Evolutionary conservation across 2,113 vertebrate species (phyloP).

Genomic region (Lathamus discolor): DNA sequence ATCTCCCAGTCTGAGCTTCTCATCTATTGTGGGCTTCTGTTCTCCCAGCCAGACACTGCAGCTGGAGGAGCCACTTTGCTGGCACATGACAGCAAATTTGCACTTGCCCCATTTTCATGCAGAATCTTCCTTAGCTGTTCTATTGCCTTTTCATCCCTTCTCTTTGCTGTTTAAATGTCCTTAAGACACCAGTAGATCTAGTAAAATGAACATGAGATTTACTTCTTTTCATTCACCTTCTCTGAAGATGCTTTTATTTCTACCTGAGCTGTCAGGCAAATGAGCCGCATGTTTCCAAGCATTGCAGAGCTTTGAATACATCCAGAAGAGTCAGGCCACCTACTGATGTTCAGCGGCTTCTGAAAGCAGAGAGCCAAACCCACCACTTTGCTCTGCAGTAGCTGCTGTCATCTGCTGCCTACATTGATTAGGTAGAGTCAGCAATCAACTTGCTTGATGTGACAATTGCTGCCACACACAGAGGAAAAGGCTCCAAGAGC

Average conservation of each 20-base stretch:
- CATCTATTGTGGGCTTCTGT: neutral
- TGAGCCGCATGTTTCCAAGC: neutral
- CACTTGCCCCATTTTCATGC: neutral
- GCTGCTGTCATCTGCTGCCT: slow-evolving; percentile 31
- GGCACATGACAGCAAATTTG: neutral
- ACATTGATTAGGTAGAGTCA: neutral
- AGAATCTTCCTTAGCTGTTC: neutral
- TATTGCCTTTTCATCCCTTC: neutral
- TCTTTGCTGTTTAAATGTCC: neutral
- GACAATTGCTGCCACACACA: neutral
- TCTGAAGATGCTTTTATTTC: neutral
- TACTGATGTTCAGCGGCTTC: neutral
- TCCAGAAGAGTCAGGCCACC: neutral
- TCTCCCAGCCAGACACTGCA: neutral
- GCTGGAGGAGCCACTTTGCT: neutral
- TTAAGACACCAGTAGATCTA: neutral
- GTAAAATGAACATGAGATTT: neutral
- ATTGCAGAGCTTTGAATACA: neutral
- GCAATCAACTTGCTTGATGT: neutral
- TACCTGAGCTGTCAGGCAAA: slow-evolving; percentile 2
- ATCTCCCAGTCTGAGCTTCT: neutral
- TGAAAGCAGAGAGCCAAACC: neutral
- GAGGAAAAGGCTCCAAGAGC: neutral
- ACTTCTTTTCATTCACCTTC: neutral
- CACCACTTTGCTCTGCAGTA: neutral